Base-by-base conservation (phyloP, 92 coral and sea anemone species). In the Umimayanthus chanpuru region DNA sequence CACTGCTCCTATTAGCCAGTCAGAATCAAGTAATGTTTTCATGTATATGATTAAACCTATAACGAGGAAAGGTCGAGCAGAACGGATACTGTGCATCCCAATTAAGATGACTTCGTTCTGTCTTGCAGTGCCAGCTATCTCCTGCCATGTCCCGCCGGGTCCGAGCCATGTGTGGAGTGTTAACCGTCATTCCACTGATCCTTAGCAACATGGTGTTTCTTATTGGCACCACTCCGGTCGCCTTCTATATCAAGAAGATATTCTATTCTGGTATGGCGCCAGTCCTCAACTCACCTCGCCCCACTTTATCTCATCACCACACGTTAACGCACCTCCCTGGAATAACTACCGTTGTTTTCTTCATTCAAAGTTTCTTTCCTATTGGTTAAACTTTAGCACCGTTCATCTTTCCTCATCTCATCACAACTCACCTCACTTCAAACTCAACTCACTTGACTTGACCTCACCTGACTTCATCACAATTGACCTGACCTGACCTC, bases 131-230 rank as follows among this genome's bases (percentile, higher is more conserved):
- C n/a, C 81, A 85, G 78, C 92, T 92, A 61, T 97, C 98, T 7
- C 93, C 94, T 39, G 93, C 93, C 77, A 92, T 91, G 80, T 89
- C 93, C 36, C 98, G 99, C 81, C 96, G 99, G 18, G 56, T 95
- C 55, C 97, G 95, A 30, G 99, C 97, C 79, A 39, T 91, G 38
- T 80, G 92, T 47, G 98, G 97, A n/a, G 87, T 90, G 58, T 81
- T 93, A 7, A 79, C 96, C 0, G 50, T 92, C 9, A 36, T 85
- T 41, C 80, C 94, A 10, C 90, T 94, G 32, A 97, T 97, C 43
- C 93, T 97, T 9, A 97, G 98, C 88, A 97, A 97, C 95, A 81
- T 93, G 90, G 98, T 95, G 82, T 97, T 97, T 86, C 92, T 97
- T 15, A 64, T 91, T 41, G 95, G 96, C 21, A 73, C 86, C 4